Evolutionary conservation across 2,888 invertebrate genomes (phyloP), one percentile per base, ranked within the genome.

Genomic region (Protodeltote pygarga): DNA sequence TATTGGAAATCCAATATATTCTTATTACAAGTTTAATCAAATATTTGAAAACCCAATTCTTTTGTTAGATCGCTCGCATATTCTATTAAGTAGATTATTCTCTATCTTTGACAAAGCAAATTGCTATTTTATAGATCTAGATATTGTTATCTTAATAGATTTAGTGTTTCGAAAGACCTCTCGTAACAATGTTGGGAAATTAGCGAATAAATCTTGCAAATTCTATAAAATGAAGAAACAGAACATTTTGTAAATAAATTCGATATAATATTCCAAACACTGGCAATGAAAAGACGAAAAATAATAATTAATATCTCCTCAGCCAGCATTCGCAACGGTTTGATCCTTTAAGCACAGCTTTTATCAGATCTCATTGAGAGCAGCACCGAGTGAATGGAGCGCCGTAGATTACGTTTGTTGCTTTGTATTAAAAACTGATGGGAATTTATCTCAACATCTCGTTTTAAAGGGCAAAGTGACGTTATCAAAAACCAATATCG

Each of bases 401-500:
- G 37, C 34, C 35, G 20, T 44, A 52, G 70, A 69, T 69, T 53
- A 65, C 37, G 66, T 53, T 45, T 65, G 66, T 65, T 65, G 57
- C 63, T 66, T 69, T 69, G 50, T 66, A 48, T 49, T 51, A 69
- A 53, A n/a, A 57, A 66, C 62, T 48, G 71, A 64, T 57, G 64
- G 39, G 49, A 68, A 65, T 64, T 70, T 67, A 64, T 67, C 58
- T 58, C 47, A 48, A 50, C 58, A 48, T 57, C 57, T 34, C 49
- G 50, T 69, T 74, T 63, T 57, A 65, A 67, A 58, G 54, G 25
- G 48, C 48, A 58, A 66, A 62, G 68, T 63, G 71, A 68, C 73
- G 49, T 60, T 72, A 76, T 77, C 79, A 68, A 71, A 73, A 73
- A 66, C 70, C 77, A 71, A 79, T 79, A 77, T 73, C 69, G 29